phyloP scores from a whole-genome alignment of 1,140 invertebrate species.

The Melanaphis sacchari region DNA sequence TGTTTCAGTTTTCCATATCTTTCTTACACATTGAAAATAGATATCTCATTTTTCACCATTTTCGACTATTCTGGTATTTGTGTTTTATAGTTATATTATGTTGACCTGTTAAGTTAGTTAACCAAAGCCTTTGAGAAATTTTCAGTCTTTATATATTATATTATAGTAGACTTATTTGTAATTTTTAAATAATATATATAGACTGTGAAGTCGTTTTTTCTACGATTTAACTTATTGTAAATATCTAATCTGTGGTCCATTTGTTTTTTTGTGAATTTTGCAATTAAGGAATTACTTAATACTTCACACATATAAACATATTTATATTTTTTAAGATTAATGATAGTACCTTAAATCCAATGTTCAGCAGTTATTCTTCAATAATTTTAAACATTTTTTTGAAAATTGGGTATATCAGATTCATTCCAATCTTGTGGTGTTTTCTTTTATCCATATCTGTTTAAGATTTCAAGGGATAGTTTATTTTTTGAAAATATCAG shows the following conservation, averaged over 20 bases:
- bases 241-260: not conserved
- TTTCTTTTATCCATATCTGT: too few species aligned
- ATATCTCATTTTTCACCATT: too few species aligned
- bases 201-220: too few species aligned
- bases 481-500: too few species aligned
- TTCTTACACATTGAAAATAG: too few species aligned
- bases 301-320: not conserved
- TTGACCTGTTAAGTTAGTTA: not conserved
- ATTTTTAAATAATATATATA: too few species aligned
- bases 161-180: not conserved
- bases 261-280: not conserved
- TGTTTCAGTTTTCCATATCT: too few species aligned
- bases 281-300: not conserved
- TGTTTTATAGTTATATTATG: not conserved
- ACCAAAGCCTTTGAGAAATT: slow-evolving; percentile 3
- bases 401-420: not conserved
- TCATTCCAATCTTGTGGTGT: not conserved
- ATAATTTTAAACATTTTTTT: too few species aligned
- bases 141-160: not conserved
- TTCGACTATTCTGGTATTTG: too few species aligned
- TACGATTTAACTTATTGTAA: not conserved
- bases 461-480: too few species aligned
- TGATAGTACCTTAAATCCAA: not conserved
- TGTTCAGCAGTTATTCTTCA: not conserved
- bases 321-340: too few species aligned